Evolutionary conservation across 2,888 invertebrate genomes (phyloP), one percentile per base, ranked within the genome.

Genomic region (Steinernema hermaphroditum): DNA sequence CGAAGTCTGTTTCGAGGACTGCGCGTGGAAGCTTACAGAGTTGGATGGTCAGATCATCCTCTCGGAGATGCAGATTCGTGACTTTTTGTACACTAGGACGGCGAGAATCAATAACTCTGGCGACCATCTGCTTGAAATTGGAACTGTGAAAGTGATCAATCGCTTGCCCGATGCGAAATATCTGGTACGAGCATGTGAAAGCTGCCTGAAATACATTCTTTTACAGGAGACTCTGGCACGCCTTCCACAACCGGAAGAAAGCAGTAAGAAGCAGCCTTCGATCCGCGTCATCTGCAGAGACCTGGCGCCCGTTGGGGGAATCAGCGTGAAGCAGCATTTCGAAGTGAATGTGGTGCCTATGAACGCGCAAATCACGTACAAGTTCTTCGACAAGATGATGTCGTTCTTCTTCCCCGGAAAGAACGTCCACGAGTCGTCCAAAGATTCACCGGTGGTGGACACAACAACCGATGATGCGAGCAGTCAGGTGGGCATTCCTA

Each of bases 271-370:
- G 32, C 46, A 27, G 22, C 68, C 94, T 85, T 94, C 96, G 24
- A 89, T 98, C 78, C 91, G 97, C 77, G 93, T 98, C 68, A 94
- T 96, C 88, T 96, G 97, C 82, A 91, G 96, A 75, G 97, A 97
- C 88, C 92, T 93, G 80, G 94, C 83, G 8, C 81, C 81, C 0
- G 97, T 97, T 6, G 96, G 96, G n/a, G 98, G 98, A 1, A 98
- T 98, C 81, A 93, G 95, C 0, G 94, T 98, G 16, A 98, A 97
- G 87, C 97, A 98, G 87, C 96, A 96, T 88, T 96, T 99, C 88
- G 98, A 98, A 89, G 94, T 97, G 78, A 96, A 46, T 27, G 69
- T 69, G 8, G 69, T 46, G 22, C 69, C 49, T 1, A 91, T 97
- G 75, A 87, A 87, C 54, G 88, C 89, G 16, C 88, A 89, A 77